phyloP scores from a whole-genome alignment of 2,797 vertebrate genomes.

The Hoplostethus atlanticus region DNA sequence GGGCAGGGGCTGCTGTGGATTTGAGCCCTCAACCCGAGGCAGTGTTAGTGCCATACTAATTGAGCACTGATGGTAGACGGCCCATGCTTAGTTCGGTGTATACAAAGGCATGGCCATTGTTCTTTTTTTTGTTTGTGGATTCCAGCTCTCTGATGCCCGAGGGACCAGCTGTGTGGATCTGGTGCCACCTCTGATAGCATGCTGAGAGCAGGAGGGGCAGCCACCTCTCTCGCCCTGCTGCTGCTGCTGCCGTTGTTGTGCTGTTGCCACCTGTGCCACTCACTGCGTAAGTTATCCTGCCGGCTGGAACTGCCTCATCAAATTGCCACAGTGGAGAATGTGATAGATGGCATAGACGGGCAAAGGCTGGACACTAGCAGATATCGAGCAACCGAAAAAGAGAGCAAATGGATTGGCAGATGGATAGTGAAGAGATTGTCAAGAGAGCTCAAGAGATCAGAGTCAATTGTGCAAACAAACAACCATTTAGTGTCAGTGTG shows the following conservation, averaged over 20 bases:
- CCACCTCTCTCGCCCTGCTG: conserved; percentile 71
- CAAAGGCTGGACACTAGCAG: background rate
- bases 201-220: conserved; percentile 72
- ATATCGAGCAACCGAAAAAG: background rate
- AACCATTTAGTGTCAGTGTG: conserved; percentile 1
- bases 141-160: conserved; percentile 58
- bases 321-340: background rate
- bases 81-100: background rate
- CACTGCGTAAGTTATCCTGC: conserved; percentile 76
- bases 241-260: conserved; percentile 73
- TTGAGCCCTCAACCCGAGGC: conserved; percentile 22
- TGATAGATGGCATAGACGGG: conserved; percentile 4
- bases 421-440: background rate
- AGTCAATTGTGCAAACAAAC: background rate
- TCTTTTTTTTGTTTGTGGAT: conserved; percentile 19
- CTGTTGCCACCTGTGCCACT: conserved; percentile 82
- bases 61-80: background rate
- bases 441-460: background rate
- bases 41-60: background rate
- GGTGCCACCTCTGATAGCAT: conserved; percentile 77
- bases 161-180: conserved; percentile 61
- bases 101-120: background rate
- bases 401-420: conserved; percentile 6
- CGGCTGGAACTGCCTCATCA: conserved; percentile 6
- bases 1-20: background rate